phyloP scores from a whole-genome alignment of 2,113 vertebrate genomes.

The Mustela nigripes region DNA sequence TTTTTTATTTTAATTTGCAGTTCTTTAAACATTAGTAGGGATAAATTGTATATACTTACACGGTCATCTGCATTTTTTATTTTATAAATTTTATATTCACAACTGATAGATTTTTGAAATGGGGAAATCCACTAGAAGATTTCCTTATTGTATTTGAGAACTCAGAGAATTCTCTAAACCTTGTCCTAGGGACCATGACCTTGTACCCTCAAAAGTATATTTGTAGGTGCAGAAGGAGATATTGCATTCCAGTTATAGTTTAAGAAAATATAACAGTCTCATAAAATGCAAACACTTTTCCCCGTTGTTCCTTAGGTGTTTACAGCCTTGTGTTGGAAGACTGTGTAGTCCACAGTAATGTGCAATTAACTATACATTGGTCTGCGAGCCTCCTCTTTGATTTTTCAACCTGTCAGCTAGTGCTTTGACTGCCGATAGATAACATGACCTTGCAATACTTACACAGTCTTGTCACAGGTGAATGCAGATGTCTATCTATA shows the following conservation, averaged over 20 bases:
- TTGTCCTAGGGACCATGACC: background rate
- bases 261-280: background rate
- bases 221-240: background rate
- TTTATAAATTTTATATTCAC: background rate
- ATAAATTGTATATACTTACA: background rate
- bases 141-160: background rate
- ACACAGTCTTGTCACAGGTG: conserved; percentile 81
- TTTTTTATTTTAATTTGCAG: background rate
- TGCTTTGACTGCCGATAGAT: conserved; percentile 69
- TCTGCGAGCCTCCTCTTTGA: conserved; percentile 68
- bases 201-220: background rate
- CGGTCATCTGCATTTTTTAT: background rate
- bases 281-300: background rate
- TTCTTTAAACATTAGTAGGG: background rate
- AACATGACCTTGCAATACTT: conserved; percentile 79
- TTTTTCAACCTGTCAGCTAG: conserved; percentile 75
- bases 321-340: background rate
- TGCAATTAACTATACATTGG: conserved; percentile 67
- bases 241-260: background rate
- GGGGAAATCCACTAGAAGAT: background rate
- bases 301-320: background rate
- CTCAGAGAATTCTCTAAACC: background rate
- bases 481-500: conserved; percentile 84
- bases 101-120: background rate
- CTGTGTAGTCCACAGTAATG: background rate